A percentile compares a stretch with the other conserved stretches of the same genome.
These are phyloP conservation scores for Lonchura striata DNA, from an alignment of 2,113 vertebrate genomes.

Conservation along the genomic window DNA sequence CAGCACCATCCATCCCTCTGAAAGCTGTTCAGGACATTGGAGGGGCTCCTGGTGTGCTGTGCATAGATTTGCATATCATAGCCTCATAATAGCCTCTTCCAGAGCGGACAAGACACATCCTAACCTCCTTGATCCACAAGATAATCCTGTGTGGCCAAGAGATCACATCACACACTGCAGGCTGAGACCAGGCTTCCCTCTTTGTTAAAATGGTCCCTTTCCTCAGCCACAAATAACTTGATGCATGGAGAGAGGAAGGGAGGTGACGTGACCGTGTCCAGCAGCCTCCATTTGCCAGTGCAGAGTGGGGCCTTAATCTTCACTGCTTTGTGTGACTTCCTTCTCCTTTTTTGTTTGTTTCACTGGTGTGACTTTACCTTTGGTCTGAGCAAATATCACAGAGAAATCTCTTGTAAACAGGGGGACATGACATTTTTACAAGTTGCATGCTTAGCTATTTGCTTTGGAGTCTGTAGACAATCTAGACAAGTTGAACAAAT, in stretches of 20 bases:
- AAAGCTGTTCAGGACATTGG: not conserved
- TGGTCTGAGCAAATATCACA: constrained; percentile 54
- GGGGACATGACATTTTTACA: constrained; percentile 45
- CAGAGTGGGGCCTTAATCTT: not conserved
- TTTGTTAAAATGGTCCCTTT: not conserved
- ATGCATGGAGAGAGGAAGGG: not conserved
- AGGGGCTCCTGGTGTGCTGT: not conserved
- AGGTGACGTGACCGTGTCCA: accelerated
- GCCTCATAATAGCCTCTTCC: not conserved
- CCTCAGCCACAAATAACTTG: not conserved
- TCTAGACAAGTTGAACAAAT: not conserved
- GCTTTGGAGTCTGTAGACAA: constrained; percentile 31
- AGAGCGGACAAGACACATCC: not conserved
- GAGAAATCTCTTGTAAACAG: constrained; percentile 56
- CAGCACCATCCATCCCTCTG: not conserved
- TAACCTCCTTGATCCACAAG: not conserved
- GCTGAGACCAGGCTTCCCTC: not conserved
- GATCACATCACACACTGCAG: not conserved
- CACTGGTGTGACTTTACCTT: constrained; percentile 28
- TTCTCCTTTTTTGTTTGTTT: constrained; percentile 54
- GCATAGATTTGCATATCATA: not conserved
- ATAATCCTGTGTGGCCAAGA: not conserved
- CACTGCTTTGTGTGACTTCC: constrained; percentile 36
- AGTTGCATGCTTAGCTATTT: constrained; percentile 45
- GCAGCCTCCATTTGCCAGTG: not conserved